Evolutionary conservation across 2,888 invertebrate genomes (phyloP).

Genomic region (Rhagonycha lutea): DNA sequence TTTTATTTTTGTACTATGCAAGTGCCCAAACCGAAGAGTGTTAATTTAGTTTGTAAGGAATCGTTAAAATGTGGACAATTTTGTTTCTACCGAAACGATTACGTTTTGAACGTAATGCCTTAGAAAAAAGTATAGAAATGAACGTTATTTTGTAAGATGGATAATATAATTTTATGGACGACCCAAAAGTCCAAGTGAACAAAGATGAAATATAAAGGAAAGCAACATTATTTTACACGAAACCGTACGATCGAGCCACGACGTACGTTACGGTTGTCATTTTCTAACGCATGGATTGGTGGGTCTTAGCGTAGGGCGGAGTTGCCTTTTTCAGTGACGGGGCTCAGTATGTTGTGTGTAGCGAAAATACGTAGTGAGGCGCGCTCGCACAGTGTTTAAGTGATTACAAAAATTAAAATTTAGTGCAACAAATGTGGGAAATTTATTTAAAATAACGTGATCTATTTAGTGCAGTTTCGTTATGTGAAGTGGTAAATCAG

Average conservation of each 20-base stretch:
- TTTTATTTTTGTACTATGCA: neutral
- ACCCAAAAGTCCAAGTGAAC: conserved; percentile 50
- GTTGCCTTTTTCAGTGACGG: conserved; percentile 45
- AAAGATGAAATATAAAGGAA: conserved; percentile 53
- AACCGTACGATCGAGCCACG: conserved; percentile 42
- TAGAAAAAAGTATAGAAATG: neutral
- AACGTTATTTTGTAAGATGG: conserved; percentile 41
- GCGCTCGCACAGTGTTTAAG: conserved; percentile 47
- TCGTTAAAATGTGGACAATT: neutral
- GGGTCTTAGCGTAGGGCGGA: conserved; percentile 43
- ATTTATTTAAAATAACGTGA: conserved; percentile 30
- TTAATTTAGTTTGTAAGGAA: neutral
- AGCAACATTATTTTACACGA: conserved; percentile 51
- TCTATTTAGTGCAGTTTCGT: conserved; percentile 29
- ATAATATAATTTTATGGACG: conserved; percentile 47
- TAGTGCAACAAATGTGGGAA: conserved; percentile 36
- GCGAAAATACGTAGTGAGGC: conserved; percentile 50
- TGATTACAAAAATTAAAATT: conserved; percentile 33
- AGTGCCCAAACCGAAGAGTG: neutral
- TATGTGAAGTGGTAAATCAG: conserved; percentile 33
- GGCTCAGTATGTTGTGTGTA: conserved; percentile 49
- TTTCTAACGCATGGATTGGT: conserved; percentile 37
- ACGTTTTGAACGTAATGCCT: neutral
- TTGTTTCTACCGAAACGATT: neutral
- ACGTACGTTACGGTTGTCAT: conserved; percentile 41